Evolutionary conservation across 2,888 invertebrate genomes (phyloP), one percentile per base, ranked within the genome.

Genomic region (Drosophila neotestacea): DNA sequence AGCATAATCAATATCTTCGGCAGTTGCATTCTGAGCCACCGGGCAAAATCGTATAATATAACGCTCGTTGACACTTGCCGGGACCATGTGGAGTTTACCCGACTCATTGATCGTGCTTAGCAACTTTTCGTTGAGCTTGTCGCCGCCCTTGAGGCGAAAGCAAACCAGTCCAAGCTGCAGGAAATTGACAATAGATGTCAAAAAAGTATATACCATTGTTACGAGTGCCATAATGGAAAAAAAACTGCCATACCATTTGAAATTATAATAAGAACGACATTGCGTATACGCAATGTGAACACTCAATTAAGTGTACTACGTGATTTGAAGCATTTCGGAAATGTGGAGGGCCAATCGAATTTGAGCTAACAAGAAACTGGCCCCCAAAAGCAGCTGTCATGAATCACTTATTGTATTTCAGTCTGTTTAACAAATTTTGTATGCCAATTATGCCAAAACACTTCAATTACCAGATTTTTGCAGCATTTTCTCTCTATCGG

Each of bases 41-140:
- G 98, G 97, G 90, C 98, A 98, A 93, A 99, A 99, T 63, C 98
- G 94, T 84, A 98, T 98, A 54, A 98, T 97, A 91, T 96, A 98
- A 86, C 95, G 95, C 52, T 98, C 98, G 89, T 97, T 96, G 22
- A 98, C 96, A 47, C 95, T 95, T 0, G 98, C 97, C 0, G 98
- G 98, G 10, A 98, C 98, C 98, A 99, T 99, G 92, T 99, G 99
- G 70, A 99, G 93, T 92, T 96, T 97, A 11, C 98, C 99, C 4
- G 98, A 98, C 68, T 97, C 98, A 91, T 99, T 99, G 83, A 99
- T 97, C 77, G 95, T 95, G 68, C 97, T 97, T 83, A 99, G 93
- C 41, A 99, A 93, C 92, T 97, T 97, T 92, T 98, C 98, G 92
- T 99, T 99, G 55, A 98, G 90, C 85, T 96, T 96, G 84, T 96